These are phyloP conservation scores for Zosterops hypoxanthus DNA, from an alignment of 2,113 vertebrate genomes.

Conservation along the genomic window DNA sequence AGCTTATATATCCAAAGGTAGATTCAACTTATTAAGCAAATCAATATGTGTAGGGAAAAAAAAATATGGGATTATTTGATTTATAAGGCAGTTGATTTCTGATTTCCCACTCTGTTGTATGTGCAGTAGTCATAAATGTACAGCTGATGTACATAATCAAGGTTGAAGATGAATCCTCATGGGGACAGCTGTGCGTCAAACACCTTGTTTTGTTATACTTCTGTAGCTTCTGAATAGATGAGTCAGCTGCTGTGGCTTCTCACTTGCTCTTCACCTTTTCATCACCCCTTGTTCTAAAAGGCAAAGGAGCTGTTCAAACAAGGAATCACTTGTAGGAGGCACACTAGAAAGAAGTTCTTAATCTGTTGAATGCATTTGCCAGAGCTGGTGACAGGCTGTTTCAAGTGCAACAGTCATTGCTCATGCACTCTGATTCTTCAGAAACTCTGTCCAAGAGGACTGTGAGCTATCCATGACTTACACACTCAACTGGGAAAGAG, in stretches of 20 bases:
- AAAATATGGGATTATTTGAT: fast-evolving
- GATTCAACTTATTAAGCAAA: background rate
- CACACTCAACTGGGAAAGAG: background rate
- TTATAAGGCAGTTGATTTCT: background rate
- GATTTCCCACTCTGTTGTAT: background rate
- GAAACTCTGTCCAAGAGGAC: background rate
- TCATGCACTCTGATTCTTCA: background rate
- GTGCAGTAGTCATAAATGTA: background rate
- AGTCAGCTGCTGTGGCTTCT: background rate
- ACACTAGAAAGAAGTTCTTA: background rate
- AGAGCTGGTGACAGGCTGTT: background rate
- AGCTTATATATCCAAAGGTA: background rate
- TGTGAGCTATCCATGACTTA: background rate
- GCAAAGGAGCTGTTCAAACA: background rate
- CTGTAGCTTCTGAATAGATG: background rate
- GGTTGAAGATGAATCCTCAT: background rate
- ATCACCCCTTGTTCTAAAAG: background rate
- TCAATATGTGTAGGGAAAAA: fast-evolving
- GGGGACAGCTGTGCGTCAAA: background rate
- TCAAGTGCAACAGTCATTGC: background rate
- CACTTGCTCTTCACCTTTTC: background rate
- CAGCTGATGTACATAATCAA: background rate
- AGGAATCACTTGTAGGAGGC: background rate
- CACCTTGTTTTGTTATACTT: background rate
- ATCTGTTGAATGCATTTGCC: fast-evolving